These are phyloP conservation scores for Mixornis gularis DNA, from an alignment of 2,113 vertebrate genomes.

Conservation along the genomic window DNA sequence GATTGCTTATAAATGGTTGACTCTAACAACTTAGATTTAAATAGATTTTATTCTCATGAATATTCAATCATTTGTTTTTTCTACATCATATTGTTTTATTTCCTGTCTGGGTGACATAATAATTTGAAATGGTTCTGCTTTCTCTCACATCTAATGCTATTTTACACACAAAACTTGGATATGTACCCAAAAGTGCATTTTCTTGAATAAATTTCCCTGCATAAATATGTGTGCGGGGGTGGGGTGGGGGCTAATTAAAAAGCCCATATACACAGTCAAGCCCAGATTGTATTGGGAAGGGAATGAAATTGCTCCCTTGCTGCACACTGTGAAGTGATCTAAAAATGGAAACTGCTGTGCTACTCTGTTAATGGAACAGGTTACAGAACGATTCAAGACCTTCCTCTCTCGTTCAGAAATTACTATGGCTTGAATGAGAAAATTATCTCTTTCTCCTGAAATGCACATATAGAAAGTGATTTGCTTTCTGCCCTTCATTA, in stretches of 20 bases:
- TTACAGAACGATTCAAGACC: not conserved
- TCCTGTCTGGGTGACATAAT: not conserved
- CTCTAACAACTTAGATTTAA: not conserved
- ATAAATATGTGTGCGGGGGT: rapidly evolving
- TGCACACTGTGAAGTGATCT: not conserved
- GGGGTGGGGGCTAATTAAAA: not conserved
- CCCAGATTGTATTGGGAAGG: not conserved
- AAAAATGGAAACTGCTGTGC: conserved; percentile 4
- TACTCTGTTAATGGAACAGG: not conserved
- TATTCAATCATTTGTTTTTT: not conserved
- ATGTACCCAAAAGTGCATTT: not conserved
- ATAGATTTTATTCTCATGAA: not conserved
- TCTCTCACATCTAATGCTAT: not conserved
- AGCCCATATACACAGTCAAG: not conserved
- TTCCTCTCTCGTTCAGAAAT: not conserved
- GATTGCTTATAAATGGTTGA: not conserved
- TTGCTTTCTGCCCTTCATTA: not conserved
- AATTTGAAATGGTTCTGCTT: not conserved
- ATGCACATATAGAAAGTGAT: not conserved
- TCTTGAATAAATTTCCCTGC: not conserved
- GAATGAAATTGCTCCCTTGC: not conserved
- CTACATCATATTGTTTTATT: not conserved
- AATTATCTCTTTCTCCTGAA: not conserved
- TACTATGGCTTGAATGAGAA: not conserved
- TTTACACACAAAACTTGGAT: not conserved